Evolutionary conservation across 2,888 invertebrate species (phyloP).

Genomic region (Eupithecia vulgata): DNA sequence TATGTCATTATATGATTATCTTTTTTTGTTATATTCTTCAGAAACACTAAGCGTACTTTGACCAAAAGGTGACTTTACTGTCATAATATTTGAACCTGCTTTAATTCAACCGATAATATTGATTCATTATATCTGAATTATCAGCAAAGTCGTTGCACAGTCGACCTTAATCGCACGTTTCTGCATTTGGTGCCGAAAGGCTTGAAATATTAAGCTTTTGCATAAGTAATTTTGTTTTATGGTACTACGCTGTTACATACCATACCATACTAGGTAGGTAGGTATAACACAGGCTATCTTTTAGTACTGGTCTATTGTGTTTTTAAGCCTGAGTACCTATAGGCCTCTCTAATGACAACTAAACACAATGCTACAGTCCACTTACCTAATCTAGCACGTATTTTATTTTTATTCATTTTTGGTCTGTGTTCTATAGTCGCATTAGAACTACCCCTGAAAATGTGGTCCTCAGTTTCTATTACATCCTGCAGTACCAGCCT

Average conservation of each 20-base stretch:
- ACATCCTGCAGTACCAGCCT: no score
- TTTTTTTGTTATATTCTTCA: neutral
- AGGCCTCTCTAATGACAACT: no score
- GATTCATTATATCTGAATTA: conserved; percentile 6
- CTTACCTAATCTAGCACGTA: no score
- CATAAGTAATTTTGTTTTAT: conserved; percentile 23
- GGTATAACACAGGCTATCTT: no score
- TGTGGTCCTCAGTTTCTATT: no score
- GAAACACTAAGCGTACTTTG: neutral
- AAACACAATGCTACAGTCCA: no score
- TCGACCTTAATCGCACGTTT: conserved; percentile 5
- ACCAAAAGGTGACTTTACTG: neutral
- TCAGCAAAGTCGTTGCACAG: conserved; percentile 13
- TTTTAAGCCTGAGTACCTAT: no score
- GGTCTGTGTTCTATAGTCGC: no score
- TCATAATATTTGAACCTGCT: conserved; percentile 9
- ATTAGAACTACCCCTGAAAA: no score
- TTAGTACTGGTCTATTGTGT: no score
- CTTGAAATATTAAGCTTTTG: conserved; percentile 18
- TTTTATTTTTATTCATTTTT: no score
- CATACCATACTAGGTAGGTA: neutral
- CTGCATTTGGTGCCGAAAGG: conserved; percentile 9
- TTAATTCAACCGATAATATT: conserved; percentile 1
- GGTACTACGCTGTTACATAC: conserved; percentile 14
- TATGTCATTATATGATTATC: neutral